A percentile compares a stretch with the other conserved stretches of the same genome.
These are phyloP conservation scores for Synergus umbraculus DNA, from an alignment of 2,888 invertebrate species.

Conservation along the genomic window DNA sequence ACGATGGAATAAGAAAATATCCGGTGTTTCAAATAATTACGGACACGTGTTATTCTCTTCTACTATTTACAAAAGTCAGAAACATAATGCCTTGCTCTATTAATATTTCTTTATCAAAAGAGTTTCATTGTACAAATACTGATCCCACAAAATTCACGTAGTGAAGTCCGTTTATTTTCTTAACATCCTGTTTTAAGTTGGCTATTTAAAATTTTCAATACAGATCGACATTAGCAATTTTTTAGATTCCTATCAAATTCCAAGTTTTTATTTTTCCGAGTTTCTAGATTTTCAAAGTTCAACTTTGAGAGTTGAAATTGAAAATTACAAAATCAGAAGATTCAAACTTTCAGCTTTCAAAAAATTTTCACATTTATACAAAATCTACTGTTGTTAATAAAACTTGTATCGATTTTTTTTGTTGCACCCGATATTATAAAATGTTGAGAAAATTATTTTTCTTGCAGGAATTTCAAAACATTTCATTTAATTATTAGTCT, in stretches of 20 bases:
- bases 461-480: too few relatives aligned
- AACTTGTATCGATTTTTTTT: background rate
- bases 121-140: slow-evolving; percentile 34
- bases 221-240: background rate
- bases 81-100: background rate
- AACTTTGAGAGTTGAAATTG: background rate
- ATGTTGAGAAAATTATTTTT: too few relatives aligned
- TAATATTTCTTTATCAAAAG: slow-evolving; percentile 15
- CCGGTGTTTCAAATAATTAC: background rate
- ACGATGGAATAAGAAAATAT: background rate
- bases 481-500: too few relatives aligned
- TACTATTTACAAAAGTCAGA: slow-evolving; percentile 17
- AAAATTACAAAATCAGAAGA: background rate
- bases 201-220: background rate
- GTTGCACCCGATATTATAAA: too few relatives aligned
- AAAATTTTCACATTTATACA: background rate
- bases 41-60: slow-evolving; percentile 10
- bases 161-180: background rate
- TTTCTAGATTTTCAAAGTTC: background rate
- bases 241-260: background rate
- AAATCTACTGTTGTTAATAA: background rate
- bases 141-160: slow-evolving; percentile 29
- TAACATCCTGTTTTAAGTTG: background rate
- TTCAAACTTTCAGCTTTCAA: too few relatives aligned
- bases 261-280: background rate